Evolutionary conservation across 2,888 invertebrate genomes (phyloP), one percentile per base, ranked within the genome.

Genomic region (Agonopterix subpropinquella): DNA sequence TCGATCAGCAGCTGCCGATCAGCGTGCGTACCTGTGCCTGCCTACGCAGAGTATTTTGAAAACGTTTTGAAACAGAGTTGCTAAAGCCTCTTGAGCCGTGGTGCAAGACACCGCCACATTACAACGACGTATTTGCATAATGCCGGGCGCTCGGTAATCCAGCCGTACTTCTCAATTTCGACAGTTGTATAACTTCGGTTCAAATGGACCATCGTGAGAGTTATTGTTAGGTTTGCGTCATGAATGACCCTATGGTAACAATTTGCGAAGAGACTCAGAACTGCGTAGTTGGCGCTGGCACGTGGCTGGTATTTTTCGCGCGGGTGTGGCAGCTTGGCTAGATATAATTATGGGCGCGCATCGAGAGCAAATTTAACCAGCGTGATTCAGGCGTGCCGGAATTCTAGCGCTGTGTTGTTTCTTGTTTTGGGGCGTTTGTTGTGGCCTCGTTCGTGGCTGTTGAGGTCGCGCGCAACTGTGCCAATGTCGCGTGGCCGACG

Each of bases 401-500:
- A 84, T 84, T 73, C 72, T 65, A 67, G 64, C 67, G 73, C 69
- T 70, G 64, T 67, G 71, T 67, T 73, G 71, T 68, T 70, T 71
- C 71, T 79, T 64, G 72, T 82, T 84, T 83, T 82, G 81, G 82
- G 81, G 77, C 83, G 77, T 81, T 79, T 77, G 78, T 69, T 64
- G 73, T 73, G 86, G 73, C 86, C 86, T 86, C 86, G 84, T 69
- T 73, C 74, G 75, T 73, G 76, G 68, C 67, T 67, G 70, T 63
- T 73, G 74, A 80, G 87, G 86, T 83, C 86, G 81, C 71, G 73
- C 76, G 72, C 79, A 87, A 86, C 75, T 85, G 82, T 87, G 87
- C 87, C 88, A 87, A 87, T 87, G 87, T 88, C 87, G 74, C 73
- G 66, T 50, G 49, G 65, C 64, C 47, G 58, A 28, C 56, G 62